phyloP scores from a whole-genome alignment of 1,140 invertebrate genomes.

The Drosophila lini region DNA sequence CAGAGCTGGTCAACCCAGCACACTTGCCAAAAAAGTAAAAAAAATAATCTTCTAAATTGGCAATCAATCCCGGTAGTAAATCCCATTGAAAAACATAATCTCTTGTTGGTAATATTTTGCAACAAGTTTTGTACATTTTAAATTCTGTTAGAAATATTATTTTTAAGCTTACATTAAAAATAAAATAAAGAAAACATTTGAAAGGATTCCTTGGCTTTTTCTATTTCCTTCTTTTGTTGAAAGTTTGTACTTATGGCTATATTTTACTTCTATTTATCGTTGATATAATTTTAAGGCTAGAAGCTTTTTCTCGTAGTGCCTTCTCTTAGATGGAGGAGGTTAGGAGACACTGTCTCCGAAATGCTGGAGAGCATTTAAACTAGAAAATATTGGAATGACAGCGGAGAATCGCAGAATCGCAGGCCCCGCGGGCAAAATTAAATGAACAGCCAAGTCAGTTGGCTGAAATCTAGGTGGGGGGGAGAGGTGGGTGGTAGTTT shows the following conservation, averaged over 20 bases:
- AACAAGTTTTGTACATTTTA: not conserved
- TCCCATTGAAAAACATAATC: not conserved
- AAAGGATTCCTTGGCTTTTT: not conserved
- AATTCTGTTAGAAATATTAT: too few species aligned
- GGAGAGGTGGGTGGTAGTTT: not conserved
- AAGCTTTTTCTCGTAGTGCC: not conserved
- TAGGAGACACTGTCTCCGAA: slow-evolving; percentile 12
- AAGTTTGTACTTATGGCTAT: not conserved
- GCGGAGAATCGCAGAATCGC: slow-evolving; percentile 20
- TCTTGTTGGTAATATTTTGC: not conserved
- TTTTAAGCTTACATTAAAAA: not conserved
- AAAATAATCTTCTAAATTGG: slow-evolving; percentile 10
- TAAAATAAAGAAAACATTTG: too few species aligned
- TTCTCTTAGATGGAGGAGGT: not conserved
- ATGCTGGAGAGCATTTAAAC: slow-evolving; percentile 40
- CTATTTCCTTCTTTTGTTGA: not conserved
- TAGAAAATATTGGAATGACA: slow-evolving; percentile 41
- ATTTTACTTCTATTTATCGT: not conserved
- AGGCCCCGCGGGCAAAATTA: slow-evolving; percentile 38
- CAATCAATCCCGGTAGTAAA: slow-evolving; percentile 9
- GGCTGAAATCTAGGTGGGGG: not conserved
- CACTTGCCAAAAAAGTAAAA: slow-evolving; percentile 1
- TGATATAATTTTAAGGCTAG: not conserved
- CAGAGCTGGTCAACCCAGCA: slow-evolving; percentile 22
- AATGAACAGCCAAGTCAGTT: slow-evolving; percentile 38